Percentiles rank a stretch among this genome's conserved stretches.
Evolutionary conservation across 2,113 vertebrate species (phyloP).

Genomic region (Micromys minutus): DNA sequence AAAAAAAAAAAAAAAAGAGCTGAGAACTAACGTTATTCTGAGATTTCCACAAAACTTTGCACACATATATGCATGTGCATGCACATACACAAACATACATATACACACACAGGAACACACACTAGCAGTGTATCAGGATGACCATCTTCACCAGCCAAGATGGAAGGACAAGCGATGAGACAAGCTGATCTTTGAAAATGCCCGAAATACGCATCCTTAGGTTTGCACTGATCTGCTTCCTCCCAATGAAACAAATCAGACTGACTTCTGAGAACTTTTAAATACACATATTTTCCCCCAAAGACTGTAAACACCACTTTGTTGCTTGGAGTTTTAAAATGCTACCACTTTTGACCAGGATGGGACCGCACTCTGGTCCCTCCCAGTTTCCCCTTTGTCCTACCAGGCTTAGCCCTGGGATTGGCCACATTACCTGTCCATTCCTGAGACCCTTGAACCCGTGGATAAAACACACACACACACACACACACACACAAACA

Average conservation of each 20-base stretch:
- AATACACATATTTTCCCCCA: neutral
- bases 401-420: too few relatives aligned
- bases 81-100: too few relatives aligned
- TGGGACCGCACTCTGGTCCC: too few relatives aligned
- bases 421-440: too few relatives aligned
- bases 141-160: neutral
- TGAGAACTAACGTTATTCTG: neutral
- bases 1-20: neutral
- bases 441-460: too few relatives aligned
- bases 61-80: neutral
- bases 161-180: neutral
- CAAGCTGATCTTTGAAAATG: neutral
- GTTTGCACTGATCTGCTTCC: neutral
- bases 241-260: neutral
- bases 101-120: accelerated
- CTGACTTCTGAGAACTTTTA: too few relatives aligned
- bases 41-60: neutral
- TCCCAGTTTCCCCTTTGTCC: too few relatives aligned
- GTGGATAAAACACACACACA: too few relatives aligned
- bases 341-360: too few relatives aligned
- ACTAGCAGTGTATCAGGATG: neutral
- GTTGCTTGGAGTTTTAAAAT: too few relatives aligned
- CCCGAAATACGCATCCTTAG: neutral
- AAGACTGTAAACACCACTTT: neutral
- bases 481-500: too few relatives aligned